These are phyloP conservation scores for Agrilus biguttatus DNA, from an alignment of 2,888 invertebrate species.

Conservation along the genomic window DNA sequence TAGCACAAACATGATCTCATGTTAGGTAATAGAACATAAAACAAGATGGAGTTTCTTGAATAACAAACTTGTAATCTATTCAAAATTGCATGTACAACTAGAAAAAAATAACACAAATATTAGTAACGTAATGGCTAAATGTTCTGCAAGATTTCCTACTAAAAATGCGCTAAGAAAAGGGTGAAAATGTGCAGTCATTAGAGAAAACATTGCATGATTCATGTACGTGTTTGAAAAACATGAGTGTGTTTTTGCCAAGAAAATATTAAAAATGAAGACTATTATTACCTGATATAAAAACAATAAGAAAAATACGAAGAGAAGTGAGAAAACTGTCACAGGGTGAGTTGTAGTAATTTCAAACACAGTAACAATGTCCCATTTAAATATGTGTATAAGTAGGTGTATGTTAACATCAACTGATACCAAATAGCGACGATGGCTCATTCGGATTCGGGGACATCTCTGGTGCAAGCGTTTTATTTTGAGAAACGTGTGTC, in stretches of 20 bases:
- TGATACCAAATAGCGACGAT: constrained; percentile 15
- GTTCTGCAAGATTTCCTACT: constrained; percentile 13
- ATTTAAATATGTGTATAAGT: too few relatives aligned
- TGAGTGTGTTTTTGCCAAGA: too few relatives aligned
- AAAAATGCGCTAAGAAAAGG: too few relatives aligned
- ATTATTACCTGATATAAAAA: too few relatives aligned
- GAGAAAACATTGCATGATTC: too few relatives aligned
- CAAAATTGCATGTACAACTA: constrained; percentile 1
- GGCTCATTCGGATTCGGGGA: constrained; percentile 26
- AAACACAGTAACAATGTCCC: neutral
- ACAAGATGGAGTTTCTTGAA: constrained; percentile 25
- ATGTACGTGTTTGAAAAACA: too few relatives aligned
- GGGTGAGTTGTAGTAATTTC: neutral
- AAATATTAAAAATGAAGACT: too few relatives aligned
- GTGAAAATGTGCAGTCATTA: too few relatives aligned
- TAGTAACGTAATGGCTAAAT: constrained; percentile 7
- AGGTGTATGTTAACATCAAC: constrained; percentile 15
- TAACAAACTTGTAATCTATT: constrained; percentile 15
- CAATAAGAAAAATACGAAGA: too few relatives aligned
- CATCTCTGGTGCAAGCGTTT: constrained; percentile 30
- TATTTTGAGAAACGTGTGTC: constrained; percentile 28
- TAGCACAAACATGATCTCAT: constrained; percentile 25
- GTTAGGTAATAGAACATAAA: constrained; percentile 30
- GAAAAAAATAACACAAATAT: neutral
- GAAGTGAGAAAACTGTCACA: neutral